Percentiles rank a stretch among this genome's conserved stretches.
These are phyloP conservation scores for Leistus spinibarbis DNA, from an alignment of 2,888 invertebrate species.

Conservation along the genomic window DNA sequence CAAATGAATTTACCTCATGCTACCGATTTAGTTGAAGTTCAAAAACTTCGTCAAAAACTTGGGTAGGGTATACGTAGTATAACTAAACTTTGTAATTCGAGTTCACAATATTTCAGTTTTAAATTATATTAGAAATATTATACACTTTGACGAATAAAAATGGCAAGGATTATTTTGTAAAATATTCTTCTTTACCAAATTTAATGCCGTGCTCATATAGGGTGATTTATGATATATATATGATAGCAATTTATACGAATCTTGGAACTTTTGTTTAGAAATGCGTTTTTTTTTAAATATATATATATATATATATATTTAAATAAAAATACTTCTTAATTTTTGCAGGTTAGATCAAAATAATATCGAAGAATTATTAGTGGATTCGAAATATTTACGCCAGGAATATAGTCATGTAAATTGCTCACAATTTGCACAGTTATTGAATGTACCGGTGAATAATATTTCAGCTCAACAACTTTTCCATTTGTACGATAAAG, in stretches of 20 bases:
- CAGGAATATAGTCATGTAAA: conserved; percentile 55
- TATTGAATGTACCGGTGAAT: conserved; percentile 66
- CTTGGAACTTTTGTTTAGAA: no score
- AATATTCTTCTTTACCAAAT: background rate
- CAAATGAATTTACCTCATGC: conserved; percentile 80
- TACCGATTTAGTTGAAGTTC: conserved; percentile 76
- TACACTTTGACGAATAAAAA: background rate
- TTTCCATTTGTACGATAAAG: conserved; percentile 71
- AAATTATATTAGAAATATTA: no score
- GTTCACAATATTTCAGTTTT: no score
- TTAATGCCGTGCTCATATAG: background rate
- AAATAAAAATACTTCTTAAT: conserved; percentile 10
- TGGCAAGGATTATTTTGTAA: background rate
- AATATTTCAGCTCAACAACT: conserved; percentile 64
- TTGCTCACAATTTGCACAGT: conserved; percentile 65
- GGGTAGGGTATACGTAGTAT: conserved; percentile 63
- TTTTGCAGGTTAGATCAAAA: conserved; percentile 62
- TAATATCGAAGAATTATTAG: conserved; percentile 62
- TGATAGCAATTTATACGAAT: no score
- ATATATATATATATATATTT: no score
- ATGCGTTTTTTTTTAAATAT: no score
- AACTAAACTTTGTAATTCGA: background rate
- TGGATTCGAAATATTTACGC: conserved; percentile 52
- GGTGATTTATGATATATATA: background rate
- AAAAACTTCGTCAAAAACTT: conserved; percentile 75